A percentile compares a stretch with the other conserved stretches of the same genome.
Evolutionary conservation across 2,113 vertebrate genomes (phyloP).

Genomic region (Ictalurus punctatus): DNA sequence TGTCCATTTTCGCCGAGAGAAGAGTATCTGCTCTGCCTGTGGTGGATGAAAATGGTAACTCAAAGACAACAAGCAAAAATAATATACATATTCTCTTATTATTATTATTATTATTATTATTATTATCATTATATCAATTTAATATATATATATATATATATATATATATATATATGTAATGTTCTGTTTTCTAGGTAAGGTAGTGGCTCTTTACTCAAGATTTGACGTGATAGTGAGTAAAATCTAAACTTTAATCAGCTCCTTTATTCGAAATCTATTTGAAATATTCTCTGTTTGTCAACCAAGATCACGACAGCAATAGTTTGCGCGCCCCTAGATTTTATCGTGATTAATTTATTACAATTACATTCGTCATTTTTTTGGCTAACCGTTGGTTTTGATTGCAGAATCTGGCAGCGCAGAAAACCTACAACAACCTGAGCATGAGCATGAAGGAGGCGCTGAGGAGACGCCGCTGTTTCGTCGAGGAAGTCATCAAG

Average conservation of each 20-base stretch:
- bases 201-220: constrained; percentile 91
- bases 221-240: constrained; percentile 96
- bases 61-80: background rate
- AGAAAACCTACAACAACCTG: constrained; percentile 89
- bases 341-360: background rate
- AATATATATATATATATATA: background rate
- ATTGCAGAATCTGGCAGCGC: constrained; percentile 83
- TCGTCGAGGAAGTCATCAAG: constrained; percentile 87
- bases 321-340: background rate
- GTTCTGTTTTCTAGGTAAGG: constrained; percentile 75
- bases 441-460: constrained; percentile 86
- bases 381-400: background rate
- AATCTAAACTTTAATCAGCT: no score
- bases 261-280: no score
- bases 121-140: background rate
- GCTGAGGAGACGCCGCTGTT: constrained; percentile 70
- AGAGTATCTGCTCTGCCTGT: constrained; percentile 91
- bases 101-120: background rate
- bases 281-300: no score
- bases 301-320: background rate
- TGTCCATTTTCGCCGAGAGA: constrained; percentile 90
- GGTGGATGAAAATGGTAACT: constrained; percentile 67
- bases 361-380: background rate
- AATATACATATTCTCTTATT: background rate
- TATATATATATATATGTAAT: no score